Evolutionary conservation across 1,140 invertebrate species (phyloP).

Genomic region (Reticulitermes speratus): DNA sequence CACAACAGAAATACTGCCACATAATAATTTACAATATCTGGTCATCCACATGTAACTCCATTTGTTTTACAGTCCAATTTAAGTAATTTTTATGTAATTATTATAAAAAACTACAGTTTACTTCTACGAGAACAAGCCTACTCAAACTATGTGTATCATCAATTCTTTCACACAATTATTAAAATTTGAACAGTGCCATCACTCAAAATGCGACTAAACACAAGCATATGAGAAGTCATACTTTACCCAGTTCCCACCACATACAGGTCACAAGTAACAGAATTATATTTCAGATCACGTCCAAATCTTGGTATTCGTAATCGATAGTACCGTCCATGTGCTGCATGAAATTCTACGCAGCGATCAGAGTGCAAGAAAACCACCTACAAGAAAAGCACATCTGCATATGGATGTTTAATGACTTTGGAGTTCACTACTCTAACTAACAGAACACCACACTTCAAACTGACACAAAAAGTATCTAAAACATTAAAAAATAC

Average conservation of each 20-base stretch:
- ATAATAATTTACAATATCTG: no score
- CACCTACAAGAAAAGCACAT: constrained; percentile 53
- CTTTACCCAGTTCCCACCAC: constrained; percentile 82
- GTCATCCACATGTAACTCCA: no score
- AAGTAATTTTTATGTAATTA: no score
- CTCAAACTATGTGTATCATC: background rate
- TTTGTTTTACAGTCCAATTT: no score
- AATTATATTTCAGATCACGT: constrained; percentile 90
- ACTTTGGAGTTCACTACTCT: no score
- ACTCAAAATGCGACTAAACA: background rate
- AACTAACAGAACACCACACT: no score
- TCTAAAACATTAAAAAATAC: no score
- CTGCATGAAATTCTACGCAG: constrained; percentile 93
- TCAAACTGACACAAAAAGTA: no score
- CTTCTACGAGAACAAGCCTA: background rate
- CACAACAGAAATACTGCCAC: no score
- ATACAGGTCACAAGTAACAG: constrained; percentile 86
- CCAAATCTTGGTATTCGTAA: constrained; percentile 94
- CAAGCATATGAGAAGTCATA: constrained; percentile 29
- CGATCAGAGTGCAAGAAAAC: constrained; percentile 82
- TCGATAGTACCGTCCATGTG: constrained; percentile 87
- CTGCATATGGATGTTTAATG: no score
- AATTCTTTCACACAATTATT: background rate
- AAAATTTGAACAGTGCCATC: background rate
- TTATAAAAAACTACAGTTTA: no score